Base-by-base conservation (phyloP, 2,888 invertebrate genomes). In the Norana najaformis region DNA sequence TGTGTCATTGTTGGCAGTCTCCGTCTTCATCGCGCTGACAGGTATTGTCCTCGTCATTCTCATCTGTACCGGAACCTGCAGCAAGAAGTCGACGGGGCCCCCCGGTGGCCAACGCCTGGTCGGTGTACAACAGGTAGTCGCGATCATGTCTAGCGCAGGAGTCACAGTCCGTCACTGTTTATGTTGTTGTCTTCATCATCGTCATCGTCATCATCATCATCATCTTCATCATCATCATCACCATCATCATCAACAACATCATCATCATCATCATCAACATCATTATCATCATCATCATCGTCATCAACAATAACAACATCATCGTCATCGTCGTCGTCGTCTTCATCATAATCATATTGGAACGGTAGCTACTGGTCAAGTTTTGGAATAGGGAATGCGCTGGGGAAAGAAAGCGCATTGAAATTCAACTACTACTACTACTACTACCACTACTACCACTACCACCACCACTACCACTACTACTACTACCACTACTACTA, bases 361-460 rank as follows among this genome's bases (percentile, higher is more conserved):
- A n/a, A n/a, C n/a, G n/a, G n/a, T n/a, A n/a, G n/a, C n/a, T n/a
- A n/a, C n/a, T n/a, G n/a, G n/a, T n/a, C n/a, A n/a, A n/a, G n/a
- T n/a, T n/a, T n/a, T n/a, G n/a, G n/a, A n/a, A n/a, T n/a, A n/a
- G n/a, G n/a, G n/a, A n/a, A n/a, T n/a, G n/a, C n/a, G n/a, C n/a
- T n/a, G n/a, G n/a, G n/a, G n/a, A n/a, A n/a, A n/a, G n/a, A n/a
- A n/a, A n/a, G n/a, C n/a, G n/a, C n/a, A n/a, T n/a, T n/a, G n/a
- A n/a, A n/a, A n/a, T n/a, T n/a, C 85, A 35, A 85, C 85, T 85
- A 85, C 88, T 88, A 88, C 88, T 88, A 88, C 36, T 88, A 35
- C 35, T 20, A 37, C 88, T 88, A 47, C 16, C 18, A 16, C 16
- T 18, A 18, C 2, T 41, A 13, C 41, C 14, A 13, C 41, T 41